A percentile compares a stretch with the other conserved stretches of the same genome.
Evolutionary conservation across 2,113 vertebrate genomes (phyloP).

Genomic region (Clarias macrocephalus): DNA sequence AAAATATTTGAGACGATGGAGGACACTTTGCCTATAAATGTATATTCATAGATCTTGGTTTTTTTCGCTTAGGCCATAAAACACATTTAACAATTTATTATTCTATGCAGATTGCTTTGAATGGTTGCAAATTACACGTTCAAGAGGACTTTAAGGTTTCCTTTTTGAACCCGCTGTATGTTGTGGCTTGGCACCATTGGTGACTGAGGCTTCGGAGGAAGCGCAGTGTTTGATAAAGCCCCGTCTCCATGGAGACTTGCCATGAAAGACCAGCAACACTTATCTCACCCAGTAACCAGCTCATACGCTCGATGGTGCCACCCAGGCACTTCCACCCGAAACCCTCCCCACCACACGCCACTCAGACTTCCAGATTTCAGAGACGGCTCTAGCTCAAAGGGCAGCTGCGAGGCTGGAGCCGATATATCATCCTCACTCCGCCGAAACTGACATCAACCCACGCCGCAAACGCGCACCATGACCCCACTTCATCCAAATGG

Average conservation of each 20-base stretch:
- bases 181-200: slow-evolving; percentile 29
- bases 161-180: background rate
- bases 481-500: slow-evolving; percentile 29
- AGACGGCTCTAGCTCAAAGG: slow-evolving; percentile 14
- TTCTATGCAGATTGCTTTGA: background rate
- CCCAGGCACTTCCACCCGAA: slow-evolving; percentile 22
- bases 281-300: slow-evolving; percentile 48
- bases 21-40: background rate
- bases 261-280: slow-evolving; percentile 43
- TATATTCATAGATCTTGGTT: background rate
- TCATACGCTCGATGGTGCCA: slow-evolving; percentile 18
- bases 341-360: background rate
- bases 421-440: slow-evolving; percentile 31
- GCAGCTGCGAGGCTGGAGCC: background rate
- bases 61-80: background rate
- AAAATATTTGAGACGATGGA: background rate
- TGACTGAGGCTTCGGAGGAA: slow-evolving; percentile 6
- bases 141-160: background rate
- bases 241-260: slow-evolving; percentile 26
- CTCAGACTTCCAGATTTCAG: slow-evolving; percentile 12
- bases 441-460: slow-evolving; percentile 11
- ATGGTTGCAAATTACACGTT: background rate
- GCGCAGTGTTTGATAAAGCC: slow-evolving; percentile 37
- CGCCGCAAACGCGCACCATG: slow-evolving; percentile 32
- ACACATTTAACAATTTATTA: slow-evolving; percentile 25